These are phyloP conservation scores for Lasioglossum oenotherae DNA, from an alignment of 2,888 invertebrate genomes.

Conservation along the genomic window DNA sequence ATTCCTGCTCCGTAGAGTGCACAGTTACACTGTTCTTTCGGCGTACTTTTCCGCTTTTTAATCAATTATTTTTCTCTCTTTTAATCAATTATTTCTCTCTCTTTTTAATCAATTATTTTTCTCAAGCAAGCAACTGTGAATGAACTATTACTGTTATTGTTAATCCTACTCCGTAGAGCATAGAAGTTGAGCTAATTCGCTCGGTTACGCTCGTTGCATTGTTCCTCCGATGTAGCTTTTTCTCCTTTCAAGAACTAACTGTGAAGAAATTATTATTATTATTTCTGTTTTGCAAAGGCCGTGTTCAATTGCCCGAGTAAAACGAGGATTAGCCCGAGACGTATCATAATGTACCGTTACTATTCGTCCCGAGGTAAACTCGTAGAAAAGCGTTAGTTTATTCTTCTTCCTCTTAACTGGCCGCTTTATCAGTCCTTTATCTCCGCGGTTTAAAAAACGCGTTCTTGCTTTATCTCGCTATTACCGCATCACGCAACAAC, in stretches of 20 bases:
- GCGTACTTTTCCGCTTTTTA: no score
- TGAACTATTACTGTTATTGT: no score
- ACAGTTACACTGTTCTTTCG: no score
- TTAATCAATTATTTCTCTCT: no score
- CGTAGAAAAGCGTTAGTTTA: neutral
- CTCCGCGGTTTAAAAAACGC: neutral
- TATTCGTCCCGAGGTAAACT: neutral
- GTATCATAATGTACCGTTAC: neutral
- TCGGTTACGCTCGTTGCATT: no score
- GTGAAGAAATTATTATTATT: neutral
- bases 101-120: no score
- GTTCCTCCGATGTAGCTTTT: no score
- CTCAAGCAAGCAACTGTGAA: no score
- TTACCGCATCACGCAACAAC: conserved; percentile 2
- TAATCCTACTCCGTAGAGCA: no score
- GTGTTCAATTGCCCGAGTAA: neutral
- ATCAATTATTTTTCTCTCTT: no score
- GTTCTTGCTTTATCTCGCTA: neutral
- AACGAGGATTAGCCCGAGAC: neutral
- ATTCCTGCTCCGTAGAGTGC: no score
- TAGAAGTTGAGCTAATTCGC: no score
- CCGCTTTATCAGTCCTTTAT: neutral
- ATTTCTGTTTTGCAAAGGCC: neutral
- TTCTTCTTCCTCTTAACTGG: neutral
- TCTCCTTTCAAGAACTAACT: neutral